Base-by-base conservation (phyloP, 2,888 invertebrate species). In the Maniola hyperantus region DNA sequence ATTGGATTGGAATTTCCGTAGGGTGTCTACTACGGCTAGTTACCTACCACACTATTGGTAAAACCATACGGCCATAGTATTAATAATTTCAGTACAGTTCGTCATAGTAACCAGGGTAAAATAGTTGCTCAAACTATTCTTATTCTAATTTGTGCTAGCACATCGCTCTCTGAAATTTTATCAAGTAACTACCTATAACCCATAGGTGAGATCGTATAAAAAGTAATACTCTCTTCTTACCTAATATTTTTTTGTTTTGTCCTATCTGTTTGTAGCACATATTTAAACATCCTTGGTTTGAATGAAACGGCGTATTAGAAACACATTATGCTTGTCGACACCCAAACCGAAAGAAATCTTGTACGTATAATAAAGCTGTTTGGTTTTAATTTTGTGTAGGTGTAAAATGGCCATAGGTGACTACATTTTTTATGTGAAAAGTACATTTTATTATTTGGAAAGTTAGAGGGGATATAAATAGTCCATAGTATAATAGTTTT, bases 251-350 rank as follows among this genome's bases (percentile, higher is more conserved):
- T 42, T 42, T 4, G 4, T 10, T 18, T 55, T 55, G 18, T 55
- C 18, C 36, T 10, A 39, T 55, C 55, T 55, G 15, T 15, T 11
- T 18, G 6, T 10, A 15, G 36, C 8, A 11, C 10, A 55, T 10
- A 5, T 36, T 10, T 15, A 55, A 15, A 57, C 20, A 57, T 42
- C 18, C 20, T 57, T 7, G 39, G 6, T 20, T 20, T 10, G 82
- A 84, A 87, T 83, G 77, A 83, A 88, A 87, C 85, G 85, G 89
- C 84, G 89, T 90, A 91, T 91, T 91, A 91, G 90, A 90, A 89
- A 87, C 87, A 85, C 83, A 91, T 91, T 90, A 89, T 84, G 85
- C 81, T 79, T 82, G 80, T 85, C 85, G 83, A 88, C 89, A 89
- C 87, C 84, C 50, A 65, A 70, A 68, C 62, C 20, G 62, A 63